These are phyloP conservation scores for Tenualosa ilisha DNA, from an alignment of 2,797 vertebrate genomes.

Conservation along the genomic window DNA sequence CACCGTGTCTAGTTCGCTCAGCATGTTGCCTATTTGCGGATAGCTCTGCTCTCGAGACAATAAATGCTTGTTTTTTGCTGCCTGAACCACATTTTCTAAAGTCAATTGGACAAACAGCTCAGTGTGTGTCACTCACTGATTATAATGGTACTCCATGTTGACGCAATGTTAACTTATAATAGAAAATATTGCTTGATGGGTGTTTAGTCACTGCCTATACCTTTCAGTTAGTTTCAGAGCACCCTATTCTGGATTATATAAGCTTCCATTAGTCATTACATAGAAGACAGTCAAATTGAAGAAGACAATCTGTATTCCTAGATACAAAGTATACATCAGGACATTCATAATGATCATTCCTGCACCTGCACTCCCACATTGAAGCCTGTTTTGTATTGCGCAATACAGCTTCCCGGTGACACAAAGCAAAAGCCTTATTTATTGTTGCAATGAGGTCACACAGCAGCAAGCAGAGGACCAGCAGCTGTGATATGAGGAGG, in stretches of 20 bases:
- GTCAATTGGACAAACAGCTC: too few species aligned
- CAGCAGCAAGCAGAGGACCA: neutral
- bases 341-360: neutral
- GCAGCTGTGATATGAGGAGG: neutral
- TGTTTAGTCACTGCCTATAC: too few species aligned
- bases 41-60: neutral
- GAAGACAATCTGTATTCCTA: neutral
- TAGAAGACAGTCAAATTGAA: too few species aligned
- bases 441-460: neutral
- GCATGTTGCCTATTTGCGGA: neutral
- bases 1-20: neutral
- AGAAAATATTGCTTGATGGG: too few species aligned
- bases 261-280: too few species aligned
- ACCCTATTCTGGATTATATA: too few species aligned
- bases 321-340: neutral
- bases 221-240: too few species aligned
- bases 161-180: too few species aligned
- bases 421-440: slow-evolving; percentile 2
- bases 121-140: too few species aligned
- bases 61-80: too few species aligned
- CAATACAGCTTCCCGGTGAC: neutral
- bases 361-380: neutral
- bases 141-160: too few species aligned
- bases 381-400: neutral
- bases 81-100: too few species aligned